Evolutionary conservation across 2,797 vertebrate species (phyloP).

Genomic region (Artibeus lituratus): DNA sequence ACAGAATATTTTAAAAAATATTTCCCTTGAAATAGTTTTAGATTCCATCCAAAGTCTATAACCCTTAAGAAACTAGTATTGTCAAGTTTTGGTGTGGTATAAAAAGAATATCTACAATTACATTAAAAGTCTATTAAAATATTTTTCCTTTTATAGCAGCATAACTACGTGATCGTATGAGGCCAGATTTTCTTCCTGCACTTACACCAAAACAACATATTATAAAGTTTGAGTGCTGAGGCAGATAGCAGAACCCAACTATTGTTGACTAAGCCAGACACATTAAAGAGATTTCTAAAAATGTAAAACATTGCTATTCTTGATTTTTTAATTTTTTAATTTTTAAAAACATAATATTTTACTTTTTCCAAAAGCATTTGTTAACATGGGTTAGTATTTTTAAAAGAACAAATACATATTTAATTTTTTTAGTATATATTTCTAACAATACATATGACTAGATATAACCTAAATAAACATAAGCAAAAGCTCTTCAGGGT

Average conservation of each 20-base stretch:
- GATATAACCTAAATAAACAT: neutral
- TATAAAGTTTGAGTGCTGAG: neutral
- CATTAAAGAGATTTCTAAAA: slow-evolving; percentile 21
- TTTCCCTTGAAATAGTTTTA: neutral
- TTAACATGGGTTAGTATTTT: neutral
- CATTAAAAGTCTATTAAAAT: neutral
- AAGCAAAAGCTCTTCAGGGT: neutral
- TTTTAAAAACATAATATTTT: slow-evolving; percentile 30
- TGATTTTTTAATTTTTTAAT: neutral
- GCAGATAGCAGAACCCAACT: neutral
- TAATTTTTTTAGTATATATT: neutral
- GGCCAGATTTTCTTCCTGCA: neutral
- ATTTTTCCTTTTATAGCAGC: neutral
- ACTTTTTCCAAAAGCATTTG: neutral
- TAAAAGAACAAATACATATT: neutral
- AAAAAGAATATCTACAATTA: neutral
- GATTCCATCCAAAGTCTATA: neutral
- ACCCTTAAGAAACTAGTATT: neutral
- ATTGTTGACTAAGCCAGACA: neutral
- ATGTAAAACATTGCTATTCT: neutral
- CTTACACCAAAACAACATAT: neutral
- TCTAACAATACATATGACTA: neutral
- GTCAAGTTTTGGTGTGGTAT: neutral
- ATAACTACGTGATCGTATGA: neutral
- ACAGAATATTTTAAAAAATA: neutral